phyloP scores from a whole-genome alignment of 2,797 vertebrate genomes.

The Trematomus bernacchii region DNA sequence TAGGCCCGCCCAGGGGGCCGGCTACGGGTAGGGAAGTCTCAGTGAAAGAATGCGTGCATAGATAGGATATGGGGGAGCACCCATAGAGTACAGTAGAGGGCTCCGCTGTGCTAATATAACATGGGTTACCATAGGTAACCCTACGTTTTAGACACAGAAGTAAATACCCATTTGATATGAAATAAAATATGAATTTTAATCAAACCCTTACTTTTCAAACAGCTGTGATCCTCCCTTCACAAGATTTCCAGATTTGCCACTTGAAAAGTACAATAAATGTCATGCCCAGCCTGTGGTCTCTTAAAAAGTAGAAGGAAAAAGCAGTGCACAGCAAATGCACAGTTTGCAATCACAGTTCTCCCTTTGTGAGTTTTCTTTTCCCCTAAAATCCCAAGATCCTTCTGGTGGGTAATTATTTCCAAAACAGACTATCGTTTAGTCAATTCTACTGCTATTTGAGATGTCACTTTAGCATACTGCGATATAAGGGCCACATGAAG shows the following conservation, averaged over 20 bases:
- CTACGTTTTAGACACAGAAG: too few species aligned
- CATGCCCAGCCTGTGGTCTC: conserved; percentile 32
- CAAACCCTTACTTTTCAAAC: neutral
- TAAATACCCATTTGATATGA: neutral
- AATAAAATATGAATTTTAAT: neutral
- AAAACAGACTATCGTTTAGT: conserved; percentile 21
- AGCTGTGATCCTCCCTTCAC: neutral
- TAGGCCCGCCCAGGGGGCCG: too few species aligned
- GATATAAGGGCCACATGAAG: conserved; percentile 10
- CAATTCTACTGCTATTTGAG: conserved; percentile 4
- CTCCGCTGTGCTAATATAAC: too few species aligned
- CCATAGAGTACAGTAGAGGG: too few species aligned
- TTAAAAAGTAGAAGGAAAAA: conserved; percentile 44
- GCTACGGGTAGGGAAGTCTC: too few species aligned
- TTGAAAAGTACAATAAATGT: conserved; percentile 42
- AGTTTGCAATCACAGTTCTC: conserved; percentile 50
- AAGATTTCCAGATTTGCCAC: conserved; percentile 14
- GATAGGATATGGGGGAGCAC: too few species aligned
- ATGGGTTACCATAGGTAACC: too few species aligned
- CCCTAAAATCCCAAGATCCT: conserved; percentile 14
- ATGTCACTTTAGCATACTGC: conserved; percentile 20
- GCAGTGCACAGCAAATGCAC: conserved; percentile 28
- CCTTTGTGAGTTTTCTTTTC: conserved; percentile 6
- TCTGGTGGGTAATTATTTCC: conserved; percentile 44
- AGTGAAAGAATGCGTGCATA: too few species aligned